Evolutionary conservation across 53 echinoderm and acorn worm genomes (phyloP).

Genomic region (Hippasteria phrygiana): DNA sequence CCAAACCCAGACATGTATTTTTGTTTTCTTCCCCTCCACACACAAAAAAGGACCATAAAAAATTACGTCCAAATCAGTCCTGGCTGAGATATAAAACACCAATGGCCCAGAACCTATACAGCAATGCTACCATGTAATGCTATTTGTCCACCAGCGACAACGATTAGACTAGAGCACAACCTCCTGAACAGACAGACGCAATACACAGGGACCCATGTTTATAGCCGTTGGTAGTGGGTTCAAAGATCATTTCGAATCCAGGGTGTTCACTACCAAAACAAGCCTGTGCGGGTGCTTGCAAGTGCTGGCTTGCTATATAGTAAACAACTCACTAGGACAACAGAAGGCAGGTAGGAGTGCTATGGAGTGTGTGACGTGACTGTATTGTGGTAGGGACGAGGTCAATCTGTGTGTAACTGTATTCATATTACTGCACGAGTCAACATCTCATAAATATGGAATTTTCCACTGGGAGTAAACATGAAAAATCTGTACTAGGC

Average conservation of each 20-base stretch:
- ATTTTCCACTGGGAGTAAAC: neutral
- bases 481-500: neutral
- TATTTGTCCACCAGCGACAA: neutral
- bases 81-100: neutral
- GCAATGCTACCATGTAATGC: neutral
- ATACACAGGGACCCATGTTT: neutral
- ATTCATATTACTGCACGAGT: neutral
- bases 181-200: neutral
- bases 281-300: slow-evolving; percentile 9
- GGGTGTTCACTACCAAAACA: slow-evolving; percentile 41
- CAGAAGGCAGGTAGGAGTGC: neutral
- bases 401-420: neutral
- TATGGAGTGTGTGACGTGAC: neutral
- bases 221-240: neutral
- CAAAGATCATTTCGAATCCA: slow-evolving; percentile 50
- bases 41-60: neutral
- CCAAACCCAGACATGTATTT: neutral
- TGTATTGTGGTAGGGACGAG: neutral
- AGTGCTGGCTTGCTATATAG: slow-evolving; percentile 10
- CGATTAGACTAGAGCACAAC: neutral
- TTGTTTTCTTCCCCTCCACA: neutral
- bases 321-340: slow-evolving; percentile 37
- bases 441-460: neutral
- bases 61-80: neutral
- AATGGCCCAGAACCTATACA: neutral